A percentile compares a stretch with the other conserved stretches of the same genome.
These are phyloP conservation scores for Procavia capensis DNA, from an alignment of 2,113 vertebrate species.

Conservation along the genomic window DNA sequence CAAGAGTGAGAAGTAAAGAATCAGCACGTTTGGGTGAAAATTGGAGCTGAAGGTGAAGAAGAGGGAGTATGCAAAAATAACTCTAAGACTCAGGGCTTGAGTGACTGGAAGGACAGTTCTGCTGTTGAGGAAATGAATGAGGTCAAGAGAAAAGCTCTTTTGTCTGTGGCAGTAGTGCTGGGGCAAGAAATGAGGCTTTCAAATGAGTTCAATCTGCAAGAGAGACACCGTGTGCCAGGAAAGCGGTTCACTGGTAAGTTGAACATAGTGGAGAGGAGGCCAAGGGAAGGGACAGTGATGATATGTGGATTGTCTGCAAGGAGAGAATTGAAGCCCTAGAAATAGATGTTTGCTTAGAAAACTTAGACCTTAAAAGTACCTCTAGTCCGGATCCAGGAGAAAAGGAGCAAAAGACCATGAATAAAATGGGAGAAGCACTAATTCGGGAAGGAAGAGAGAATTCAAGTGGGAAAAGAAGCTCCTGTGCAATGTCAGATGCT, in stretches of 20 bases:
- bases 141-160: slow-evolving; percentile 3
- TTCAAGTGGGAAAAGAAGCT: slow-evolving; percentile 26
- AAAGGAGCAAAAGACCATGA: background rate
- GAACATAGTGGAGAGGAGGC: background rate
- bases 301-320: background rate
- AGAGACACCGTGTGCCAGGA: background rate
- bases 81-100: background rate
- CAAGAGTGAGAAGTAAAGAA: background rate
- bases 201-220: background rate
- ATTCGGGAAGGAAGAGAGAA: background rate
- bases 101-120: background rate
- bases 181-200: background rate
- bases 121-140: background rate
- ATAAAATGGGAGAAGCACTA: slow-evolving; percentile 27
- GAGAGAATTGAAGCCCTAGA: background rate
- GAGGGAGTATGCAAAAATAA: background rate
- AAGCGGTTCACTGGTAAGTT: background rate
- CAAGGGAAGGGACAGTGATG: background rate
- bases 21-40: background rate
- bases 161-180: background rate
- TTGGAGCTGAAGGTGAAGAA: background rate
- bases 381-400: background rate
- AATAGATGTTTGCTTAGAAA: background rate
- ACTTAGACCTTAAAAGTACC: background rate
- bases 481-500: background rate